Conservation (phyloP, 2,113 vertebrate species). For the Microcebus murinus region DNA sequence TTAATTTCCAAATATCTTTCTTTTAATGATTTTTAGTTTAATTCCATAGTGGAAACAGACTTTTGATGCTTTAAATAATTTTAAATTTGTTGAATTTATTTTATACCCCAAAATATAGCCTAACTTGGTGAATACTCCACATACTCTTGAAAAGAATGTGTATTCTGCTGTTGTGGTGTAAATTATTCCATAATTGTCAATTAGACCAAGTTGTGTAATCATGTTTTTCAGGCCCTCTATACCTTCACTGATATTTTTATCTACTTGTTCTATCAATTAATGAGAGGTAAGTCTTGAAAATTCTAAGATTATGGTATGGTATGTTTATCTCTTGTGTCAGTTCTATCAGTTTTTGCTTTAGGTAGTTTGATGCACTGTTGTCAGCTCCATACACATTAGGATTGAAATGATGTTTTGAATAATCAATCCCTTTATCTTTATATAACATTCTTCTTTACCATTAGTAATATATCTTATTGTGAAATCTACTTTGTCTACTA, state of each 20-base stretch:
- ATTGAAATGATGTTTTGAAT: not conserved
- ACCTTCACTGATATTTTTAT: not conserved
- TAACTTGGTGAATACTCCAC: not conserved
- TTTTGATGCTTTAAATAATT: not conserved
- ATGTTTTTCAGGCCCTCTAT: not conserved
- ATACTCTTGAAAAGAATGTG: not conserved
- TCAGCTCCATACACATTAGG: not conserved
- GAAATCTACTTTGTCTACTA: not conserved
- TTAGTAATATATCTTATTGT: not conserved
- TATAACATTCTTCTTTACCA: not conserved
- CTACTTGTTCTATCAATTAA: too few relatives aligned
- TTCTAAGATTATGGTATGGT: not conserved
- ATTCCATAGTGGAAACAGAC: not conserved
- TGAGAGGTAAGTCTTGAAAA: not conserved
- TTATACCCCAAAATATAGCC: not conserved
- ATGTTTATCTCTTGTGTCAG: not conserved
- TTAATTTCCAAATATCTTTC: not conserved
- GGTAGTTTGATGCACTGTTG: not conserved
- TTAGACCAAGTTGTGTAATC: not conserved
- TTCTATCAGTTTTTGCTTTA: not conserved
- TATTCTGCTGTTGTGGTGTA: not conserved
- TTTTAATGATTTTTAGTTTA: not conserved
- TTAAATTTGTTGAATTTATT: not conserved
- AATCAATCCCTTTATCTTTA: not conserved
- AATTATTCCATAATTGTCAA: not conserved